phyloP scores from a whole-genome alignment of 2,888 invertebrate genomes.

The Trachelus troglodyta region DNA sequence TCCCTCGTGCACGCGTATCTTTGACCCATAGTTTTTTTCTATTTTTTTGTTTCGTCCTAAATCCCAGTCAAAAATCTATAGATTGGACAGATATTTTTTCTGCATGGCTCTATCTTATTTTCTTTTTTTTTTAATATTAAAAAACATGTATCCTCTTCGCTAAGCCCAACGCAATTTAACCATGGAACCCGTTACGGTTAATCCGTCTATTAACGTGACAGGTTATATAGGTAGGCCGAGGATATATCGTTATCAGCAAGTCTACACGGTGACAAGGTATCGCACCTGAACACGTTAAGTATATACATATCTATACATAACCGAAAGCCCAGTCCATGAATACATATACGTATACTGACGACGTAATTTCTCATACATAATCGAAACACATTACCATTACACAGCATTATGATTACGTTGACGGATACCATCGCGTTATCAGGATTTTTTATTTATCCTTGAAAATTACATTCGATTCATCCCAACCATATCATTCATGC shows the following conservation, averaged over 20 bases:
- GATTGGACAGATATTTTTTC: neutral
- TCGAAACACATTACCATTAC: slow-evolving; percentile 22
- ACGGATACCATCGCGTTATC: neutral
- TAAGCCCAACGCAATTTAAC: neutral
- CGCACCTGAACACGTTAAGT: neutral
- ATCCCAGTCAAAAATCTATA: neutral
- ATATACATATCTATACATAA: neutral
- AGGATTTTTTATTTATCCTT: neutral
- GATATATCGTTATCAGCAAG: neutral
- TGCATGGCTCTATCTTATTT: neutral
- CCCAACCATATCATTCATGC: neutral
- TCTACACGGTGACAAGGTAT: neutral
- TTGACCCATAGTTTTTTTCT: neutral
- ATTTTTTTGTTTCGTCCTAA: neutral
- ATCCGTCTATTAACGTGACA: slow-evolving; percentile 43
- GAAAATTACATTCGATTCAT: neutral
- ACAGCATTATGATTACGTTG: neutral
- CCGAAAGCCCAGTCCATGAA: slow-evolving; percentile 35
- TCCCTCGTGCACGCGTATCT: neutral
- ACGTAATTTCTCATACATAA: slow-evolving; percentile 36
- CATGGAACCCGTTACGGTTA: slow-evolving; percentile 19
- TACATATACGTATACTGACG: slow-evolving; percentile 32
- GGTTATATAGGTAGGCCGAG: neutral
- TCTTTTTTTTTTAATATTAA: neutral
- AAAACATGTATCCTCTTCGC: neutral